Evolutionary conservation across 1,140 invertebrate species (phyloP).

Genomic region (Chrysopa pallens): DNA sequence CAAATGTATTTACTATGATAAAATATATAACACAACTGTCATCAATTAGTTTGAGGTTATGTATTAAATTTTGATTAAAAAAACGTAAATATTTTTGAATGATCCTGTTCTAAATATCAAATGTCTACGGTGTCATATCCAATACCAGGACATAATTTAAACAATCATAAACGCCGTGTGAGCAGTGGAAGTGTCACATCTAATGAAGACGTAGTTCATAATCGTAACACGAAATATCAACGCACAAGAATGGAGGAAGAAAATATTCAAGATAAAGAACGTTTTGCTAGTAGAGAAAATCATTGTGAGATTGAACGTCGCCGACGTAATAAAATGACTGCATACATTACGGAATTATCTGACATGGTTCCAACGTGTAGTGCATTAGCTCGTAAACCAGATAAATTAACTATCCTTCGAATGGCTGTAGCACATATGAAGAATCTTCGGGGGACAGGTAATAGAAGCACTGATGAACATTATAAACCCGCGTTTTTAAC

Average conservation of each 20-base stretch:
- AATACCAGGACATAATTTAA: background rate
- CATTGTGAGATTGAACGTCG: constrained; percentile 99
- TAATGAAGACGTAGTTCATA: background rate
- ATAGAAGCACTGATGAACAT: constrained; percentile 73
- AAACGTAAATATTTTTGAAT: too few relatives aligned
- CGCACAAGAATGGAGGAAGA: background rate
- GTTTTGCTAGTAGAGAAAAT: constrained; percentile 64
- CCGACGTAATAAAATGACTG: constrained; percentile 98
- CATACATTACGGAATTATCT: constrained; percentile 97
- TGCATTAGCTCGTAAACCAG: constrained; percentile 91
- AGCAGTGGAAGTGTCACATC: background rate
- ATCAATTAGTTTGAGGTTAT: too few relatives aligned
- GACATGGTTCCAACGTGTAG: constrained; percentile 99
- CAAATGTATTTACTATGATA: too few relatives aligned
- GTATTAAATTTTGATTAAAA: too few relatives aligned
- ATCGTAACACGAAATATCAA: background rate
- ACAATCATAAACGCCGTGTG: background rate
- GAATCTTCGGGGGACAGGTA: constrained; percentile 56
- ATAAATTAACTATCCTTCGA: constrained; percentile 96
- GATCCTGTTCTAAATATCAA: background rate
- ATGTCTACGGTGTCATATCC: background rate
- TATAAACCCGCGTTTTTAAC: constrained; percentile 96
- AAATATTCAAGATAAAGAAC: background rate
- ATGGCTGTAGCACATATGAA: constrained; percentile 89
- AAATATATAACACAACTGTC: too few relatives aligned